Percentiles rank a stretch among this genome's conserved stretches.
These are phyloP conservation scores for Rhynchophorus ferrugineus DNA, from an alignment of 1,140 invertebrate species.

Conservation along the genomic window DNA sequence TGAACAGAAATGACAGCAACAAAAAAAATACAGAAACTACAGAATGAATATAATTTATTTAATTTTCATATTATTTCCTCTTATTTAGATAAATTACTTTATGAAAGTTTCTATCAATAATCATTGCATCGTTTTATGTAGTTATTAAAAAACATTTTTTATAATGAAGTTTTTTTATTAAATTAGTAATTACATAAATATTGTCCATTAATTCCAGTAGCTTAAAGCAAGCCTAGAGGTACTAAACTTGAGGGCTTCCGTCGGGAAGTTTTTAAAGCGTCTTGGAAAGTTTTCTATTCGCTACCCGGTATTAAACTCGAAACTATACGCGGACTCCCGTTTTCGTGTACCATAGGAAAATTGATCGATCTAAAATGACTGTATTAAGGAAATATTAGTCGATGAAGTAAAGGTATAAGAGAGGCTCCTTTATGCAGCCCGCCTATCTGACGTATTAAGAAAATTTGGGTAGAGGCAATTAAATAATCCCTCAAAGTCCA, in stretches of 20 bases:
- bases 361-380: conserved; percentile 24
- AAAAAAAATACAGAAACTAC: no score
- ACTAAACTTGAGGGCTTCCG: conserved; percentile 8
- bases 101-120: no score
- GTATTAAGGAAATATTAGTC: conserved; percentile 19
- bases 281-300: conserved; percentile 24
- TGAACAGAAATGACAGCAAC: no score
- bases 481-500: conserved; percentile 39
- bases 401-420: conserved; percentile 34
- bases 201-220: conserved; percentile 16
- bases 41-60: no score
- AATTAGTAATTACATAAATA: conserved; percentile 20
- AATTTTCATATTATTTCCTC: no score
- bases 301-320: conserved; percentile 18
- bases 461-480: conserved; percentile 35
- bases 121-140: no score
- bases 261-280: conserved; percentile 19
- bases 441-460: conserved; percentile 38
- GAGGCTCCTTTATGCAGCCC: conserved; percentile 33
- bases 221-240: conserved; percentile 12
- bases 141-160: no score
- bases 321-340: conserved; percentile 17
- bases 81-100: no score
- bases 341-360: conserved; percentile 12
- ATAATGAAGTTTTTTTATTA: not conserved